These are phyloP conservation scores for Lepidocyrtoides sp. DNA, from an alignment of 2,888 invertebrate genomes.

Conservation along the genomic window DNA sequence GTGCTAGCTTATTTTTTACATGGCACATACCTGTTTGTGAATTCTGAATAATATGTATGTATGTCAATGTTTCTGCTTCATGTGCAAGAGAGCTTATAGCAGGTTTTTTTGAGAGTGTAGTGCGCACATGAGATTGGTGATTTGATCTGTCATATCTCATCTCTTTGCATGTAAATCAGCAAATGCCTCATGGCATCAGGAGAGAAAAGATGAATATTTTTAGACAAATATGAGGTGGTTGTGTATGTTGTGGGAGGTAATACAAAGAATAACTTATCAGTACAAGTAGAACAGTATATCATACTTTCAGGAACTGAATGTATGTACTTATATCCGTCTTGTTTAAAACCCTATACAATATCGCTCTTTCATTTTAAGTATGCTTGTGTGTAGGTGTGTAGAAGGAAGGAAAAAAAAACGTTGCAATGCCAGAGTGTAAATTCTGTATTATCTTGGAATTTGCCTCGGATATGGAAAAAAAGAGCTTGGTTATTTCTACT, in stretches of 20 bases:
- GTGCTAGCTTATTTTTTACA: background rate
- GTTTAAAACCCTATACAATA: background rate
- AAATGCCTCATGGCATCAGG: slow-evolving; percentile 29
- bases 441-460: background rate
- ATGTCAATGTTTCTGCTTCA: slow-evolving; percentile 43
- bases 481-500: slow-evolving; percentile 2
- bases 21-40: slow-evolving; percentile 4
- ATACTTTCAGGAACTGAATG: background rate
- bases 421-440: slow-evolving; percentile 20
- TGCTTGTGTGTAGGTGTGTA: background rate
- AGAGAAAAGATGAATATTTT: slow-evolving; percentile 19
- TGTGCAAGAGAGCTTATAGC: slow-evolving; percentile 5
- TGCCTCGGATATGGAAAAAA: slow-evolving; percentile 41
- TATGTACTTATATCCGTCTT: background rate
- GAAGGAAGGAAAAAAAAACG: background rate
- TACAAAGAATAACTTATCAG: slow-evolving; percentile 30
- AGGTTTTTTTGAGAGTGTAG: slow-evolving; percentile 8
- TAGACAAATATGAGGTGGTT: background rate
- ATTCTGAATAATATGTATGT: slow-evolving; percentile 6
- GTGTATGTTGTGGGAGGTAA: slow-evolving; percentile 1
- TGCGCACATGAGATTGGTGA: background rate
- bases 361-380: background rate
- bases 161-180: slow-evolving; percentile 40
- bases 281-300: background rate
- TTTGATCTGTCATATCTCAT: slow-evolving; percentile 61